Evolutionary conservation across 2,797 vertebrate species (phyloP).

Genomic region (Amniataba percoides): DNA sequence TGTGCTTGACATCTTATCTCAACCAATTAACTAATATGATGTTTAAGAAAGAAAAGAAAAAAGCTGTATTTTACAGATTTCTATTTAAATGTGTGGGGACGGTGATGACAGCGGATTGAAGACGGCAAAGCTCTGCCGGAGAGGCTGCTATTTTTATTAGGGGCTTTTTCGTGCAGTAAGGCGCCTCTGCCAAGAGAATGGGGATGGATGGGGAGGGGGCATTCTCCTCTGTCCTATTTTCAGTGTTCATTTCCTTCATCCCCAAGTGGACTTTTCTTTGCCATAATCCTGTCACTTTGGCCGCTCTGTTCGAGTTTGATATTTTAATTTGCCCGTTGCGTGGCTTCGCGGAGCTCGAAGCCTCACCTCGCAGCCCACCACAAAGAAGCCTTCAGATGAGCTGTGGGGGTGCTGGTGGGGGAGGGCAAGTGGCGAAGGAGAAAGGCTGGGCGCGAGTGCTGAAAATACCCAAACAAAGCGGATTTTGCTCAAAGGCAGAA

Average conservation of each 20-base stretch:
- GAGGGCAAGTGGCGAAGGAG: neutral
- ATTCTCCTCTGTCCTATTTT: slow-evolving; percentile 51
- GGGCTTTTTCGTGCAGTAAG: slow-evolving; percentile 33
- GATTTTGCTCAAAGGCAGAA: slow-evolving; percentile 6
- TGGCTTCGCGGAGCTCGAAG: slow-evolving; percentile 64
- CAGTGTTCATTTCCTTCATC: slow-evolving; percentile 57
- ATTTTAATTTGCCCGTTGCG: slow-evolving; percentile 74
- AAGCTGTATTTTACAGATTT: slow-evolving; percentile 33
- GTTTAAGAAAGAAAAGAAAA: slow-evolving; percentile 21
- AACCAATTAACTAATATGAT: slow-evolving; percentile 50
- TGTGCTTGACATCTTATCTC: slow-evolving; percentile 28
- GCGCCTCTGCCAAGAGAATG: slow-evolving; percentile 38
- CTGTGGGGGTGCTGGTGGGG: slow-evolving; percentile 15
- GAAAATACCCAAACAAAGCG: slow-evolving; percentile 37
- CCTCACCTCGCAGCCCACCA: slow-evolving; percentile 24
- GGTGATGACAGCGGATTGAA: slow-evolving; percentile 17
- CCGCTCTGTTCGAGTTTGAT: slow-evolving; percentile 72
- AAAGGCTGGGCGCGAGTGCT: slow-evolving; percentile 5
- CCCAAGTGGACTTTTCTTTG: slow-evolving; percentile 65
- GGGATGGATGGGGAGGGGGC: neutral
- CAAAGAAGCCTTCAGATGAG: slow-evolving; percentile 53
- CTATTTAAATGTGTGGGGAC: slow-evolving; percentile 21
- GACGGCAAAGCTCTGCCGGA: neutral
- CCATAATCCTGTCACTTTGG: slow-evolving; percentile 76
- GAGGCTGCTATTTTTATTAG: slow-evolving; percentile 37